Conservation (phyloP, 2,113 vertebrate genomes). For the Malaclemys terrapin region DNA sequence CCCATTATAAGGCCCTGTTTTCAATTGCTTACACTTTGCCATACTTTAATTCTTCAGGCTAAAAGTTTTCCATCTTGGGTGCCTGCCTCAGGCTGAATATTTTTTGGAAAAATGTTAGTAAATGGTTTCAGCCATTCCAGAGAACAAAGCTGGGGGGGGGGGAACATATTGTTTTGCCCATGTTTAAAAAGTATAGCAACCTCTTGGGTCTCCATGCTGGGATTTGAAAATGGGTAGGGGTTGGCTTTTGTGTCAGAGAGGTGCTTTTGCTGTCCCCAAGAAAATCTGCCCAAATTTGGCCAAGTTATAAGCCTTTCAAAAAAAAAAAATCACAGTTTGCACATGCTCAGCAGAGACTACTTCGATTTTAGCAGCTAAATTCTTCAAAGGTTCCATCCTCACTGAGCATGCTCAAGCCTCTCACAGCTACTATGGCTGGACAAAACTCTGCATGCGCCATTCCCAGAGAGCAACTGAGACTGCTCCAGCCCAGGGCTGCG, state of each 20-base stretch:
- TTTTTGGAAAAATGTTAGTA: neutral
- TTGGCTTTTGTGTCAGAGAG: neutral
- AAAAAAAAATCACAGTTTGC: too few relatives aligned
- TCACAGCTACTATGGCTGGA: too few relatives aligned
- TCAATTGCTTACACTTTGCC: neutral
- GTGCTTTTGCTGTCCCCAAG: neutral
- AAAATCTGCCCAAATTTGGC: too few relatives aligned
- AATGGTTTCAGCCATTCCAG: neutral
- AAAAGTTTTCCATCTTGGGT: neutral
- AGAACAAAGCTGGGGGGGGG: neutral
- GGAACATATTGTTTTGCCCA: neutral
- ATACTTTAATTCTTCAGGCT: neutral
- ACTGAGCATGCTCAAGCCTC: too few relatives aligned
- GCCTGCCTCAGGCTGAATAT: neutral
- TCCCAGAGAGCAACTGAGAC: too few relatives aligned
- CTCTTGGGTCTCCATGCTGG: neutral
- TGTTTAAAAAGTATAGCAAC: slow-evolving; percentile 5
- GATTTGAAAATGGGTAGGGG: neutral
- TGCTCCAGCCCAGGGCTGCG: too few relatives aligned
- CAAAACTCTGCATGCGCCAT: too few relatives aligned
- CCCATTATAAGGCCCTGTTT: neutral
- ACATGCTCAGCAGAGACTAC: too few relatives aligned
- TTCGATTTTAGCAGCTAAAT: too few relatives aligned
- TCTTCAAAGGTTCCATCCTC: too few relatives aligned
- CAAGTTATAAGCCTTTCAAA: too few relatives aligned